Conservation (phyloP, 2,797 vertebrate genomes). For the Pogoniulus pusillus region DNA sequence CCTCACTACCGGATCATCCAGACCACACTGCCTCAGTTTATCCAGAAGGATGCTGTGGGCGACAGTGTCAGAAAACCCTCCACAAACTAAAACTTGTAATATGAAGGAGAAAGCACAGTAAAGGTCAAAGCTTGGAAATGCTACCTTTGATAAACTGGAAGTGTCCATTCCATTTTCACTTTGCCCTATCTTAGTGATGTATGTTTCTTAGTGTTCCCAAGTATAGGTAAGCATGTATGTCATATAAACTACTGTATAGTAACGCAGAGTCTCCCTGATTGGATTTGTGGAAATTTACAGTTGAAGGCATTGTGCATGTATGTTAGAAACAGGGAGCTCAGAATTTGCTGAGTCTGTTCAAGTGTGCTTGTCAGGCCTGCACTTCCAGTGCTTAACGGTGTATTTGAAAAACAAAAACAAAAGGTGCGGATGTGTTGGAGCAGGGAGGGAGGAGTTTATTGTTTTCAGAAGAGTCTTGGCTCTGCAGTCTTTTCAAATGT, state of each 20-base stretch:
- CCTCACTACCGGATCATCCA: no score
- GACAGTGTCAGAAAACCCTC: no score
- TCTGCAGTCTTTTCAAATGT: neutral
- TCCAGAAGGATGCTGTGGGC: no score
- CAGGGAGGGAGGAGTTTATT: neutral
- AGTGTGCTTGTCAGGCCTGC: neutral
- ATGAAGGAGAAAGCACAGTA: neutral
- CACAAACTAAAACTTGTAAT: no score
- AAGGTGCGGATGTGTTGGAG: accelerated
- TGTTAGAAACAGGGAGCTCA: neutral
- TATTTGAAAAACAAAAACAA: neutral
- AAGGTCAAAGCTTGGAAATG: neutral
- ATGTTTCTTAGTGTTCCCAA: neutral
- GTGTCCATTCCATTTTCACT: neutral
- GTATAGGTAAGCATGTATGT: neutral
- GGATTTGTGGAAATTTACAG: neutral
- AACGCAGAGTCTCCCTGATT: neutral
- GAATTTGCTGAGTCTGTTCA: neutral
- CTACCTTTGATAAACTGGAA: neutral
- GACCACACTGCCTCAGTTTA: no score
- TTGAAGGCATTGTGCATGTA: neutral
- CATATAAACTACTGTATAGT: neutral
- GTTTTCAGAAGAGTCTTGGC: neutral
- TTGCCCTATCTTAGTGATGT: neutral
- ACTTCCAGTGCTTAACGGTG: neutral